Base-by-base conservation (phyloP, 2,888 invertebrate genomes). In the Ormyrus pomaceus region DNA sequence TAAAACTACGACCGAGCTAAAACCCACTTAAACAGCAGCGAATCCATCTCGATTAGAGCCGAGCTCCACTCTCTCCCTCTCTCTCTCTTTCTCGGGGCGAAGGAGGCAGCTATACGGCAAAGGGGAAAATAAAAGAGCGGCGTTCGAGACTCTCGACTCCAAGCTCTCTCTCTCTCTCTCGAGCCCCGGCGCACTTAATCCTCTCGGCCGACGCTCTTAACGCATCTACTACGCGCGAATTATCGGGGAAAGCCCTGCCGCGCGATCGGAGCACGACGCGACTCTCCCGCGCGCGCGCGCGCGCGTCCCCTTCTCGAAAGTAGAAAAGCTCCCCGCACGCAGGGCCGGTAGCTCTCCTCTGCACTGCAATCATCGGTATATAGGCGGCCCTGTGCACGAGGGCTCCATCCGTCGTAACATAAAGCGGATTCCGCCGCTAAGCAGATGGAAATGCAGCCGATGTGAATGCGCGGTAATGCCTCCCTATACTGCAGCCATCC, bases 401-500 rank as follows among this genome's bases (percentile, higher is more conserved):
- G 80, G 84, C 86, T 85, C 84, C 84, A 85, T 86, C 85, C 86
- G 84, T 85, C 85, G 86, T 87, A 87, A 87, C 86, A 86, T 85
- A 87, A 88, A 89, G 87, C 88, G 88, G 88, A 89, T 89, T 89
- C 87, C 84, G 83, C 82, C 84, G 86, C 86, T 88, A 88, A 90
- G 88, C 87, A 87, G 87, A 88, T 87, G 86, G 86, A 87, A 87
- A 87, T 87, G 85, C 86, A 85, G 84, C 82, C 84, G 83, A 85
- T 85, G 86, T 85, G 86, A 87, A 87, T 86, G 84, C 85, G 84
- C 61, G 45, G 86, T 87, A 73, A 80, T 77, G 77, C 77, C 34
- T 51, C 48, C 19, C 69, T 65, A 59, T 72, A 34, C 34, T 1
- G 34, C 70, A 9, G 50, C 48, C 58, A 8, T 65, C 45, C 59